Percentiles rank a stretch among this genome's conserved stretches.
Conservation (phyloP, 2,797 vertebrate species). For the Peromyscus eremicus region DNA sequence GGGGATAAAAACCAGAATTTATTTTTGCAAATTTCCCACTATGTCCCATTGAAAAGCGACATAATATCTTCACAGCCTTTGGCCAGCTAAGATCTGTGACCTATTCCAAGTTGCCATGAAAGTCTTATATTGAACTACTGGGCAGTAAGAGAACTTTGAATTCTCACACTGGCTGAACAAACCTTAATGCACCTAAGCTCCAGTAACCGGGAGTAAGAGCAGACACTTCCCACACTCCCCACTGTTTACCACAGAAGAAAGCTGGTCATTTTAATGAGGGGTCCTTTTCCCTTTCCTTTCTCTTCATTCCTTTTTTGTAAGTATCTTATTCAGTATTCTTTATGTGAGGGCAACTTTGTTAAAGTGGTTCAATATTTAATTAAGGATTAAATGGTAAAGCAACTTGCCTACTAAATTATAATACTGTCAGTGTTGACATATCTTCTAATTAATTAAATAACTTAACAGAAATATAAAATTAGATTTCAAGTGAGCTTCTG, state of each 20-base stretch:
- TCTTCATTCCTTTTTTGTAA: not conserved
- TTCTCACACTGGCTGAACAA: not conserved
- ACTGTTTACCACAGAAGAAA: conserved; percentile 38
- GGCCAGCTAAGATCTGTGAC: conserved; percentile 64
- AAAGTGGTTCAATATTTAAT: conserved; percentile 83
- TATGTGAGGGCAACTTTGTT: conserved; percentile 72
- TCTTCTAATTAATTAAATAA: conserved; percentile 81
- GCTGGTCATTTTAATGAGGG: conserved; percentile 44
- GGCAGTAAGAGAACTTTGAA: conserved; percentile 38
- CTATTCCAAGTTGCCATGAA: conserved; percentile 39
- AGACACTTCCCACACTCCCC: not conserved
- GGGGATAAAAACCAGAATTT: conserved; percentile 24
- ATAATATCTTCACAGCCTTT: conserved; percentile 33
- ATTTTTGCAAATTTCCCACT: conserved; percentile 57
- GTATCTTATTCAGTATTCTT: conserved; percentile 75
- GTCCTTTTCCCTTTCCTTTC: not conserved
- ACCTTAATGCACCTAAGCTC: not conserved
- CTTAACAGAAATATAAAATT: conserved; percentile 67
- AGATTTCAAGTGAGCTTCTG: conserved; percentile 73
- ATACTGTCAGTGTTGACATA: conserved; percentile 75
- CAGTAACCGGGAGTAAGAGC: not conserved
- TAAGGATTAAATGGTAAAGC: conserved; percentile 80
- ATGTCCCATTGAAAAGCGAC: conserved; percentile 16
- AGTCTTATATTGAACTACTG: conserved; percentile 19
- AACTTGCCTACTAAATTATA: conserved; percentile 78